These are phyloP conservation scores for Macrosteles quadrilineatus DNA, from an alignment of 1,140 invertebrate species.

Conservation along the genomic window DNA sequence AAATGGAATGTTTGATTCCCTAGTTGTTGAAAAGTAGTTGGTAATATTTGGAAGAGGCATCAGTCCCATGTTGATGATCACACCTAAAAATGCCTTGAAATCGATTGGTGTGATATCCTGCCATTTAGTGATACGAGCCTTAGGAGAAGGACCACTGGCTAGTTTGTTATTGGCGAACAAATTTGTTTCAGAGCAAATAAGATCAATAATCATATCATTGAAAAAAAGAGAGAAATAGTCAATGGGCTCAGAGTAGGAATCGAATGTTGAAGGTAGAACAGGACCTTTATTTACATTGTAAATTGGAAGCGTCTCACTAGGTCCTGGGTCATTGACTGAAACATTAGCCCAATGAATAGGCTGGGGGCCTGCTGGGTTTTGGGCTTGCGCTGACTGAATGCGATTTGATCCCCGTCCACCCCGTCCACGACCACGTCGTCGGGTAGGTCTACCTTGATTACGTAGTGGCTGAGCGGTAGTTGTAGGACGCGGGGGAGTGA, in stretches of 20 bases:
- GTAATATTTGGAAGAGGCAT: not conserved
- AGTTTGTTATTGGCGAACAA: not conserved
- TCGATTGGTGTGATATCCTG: not conserved
- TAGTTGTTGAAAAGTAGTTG: not conserved
- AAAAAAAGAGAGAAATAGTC: constrained; percentile 4
- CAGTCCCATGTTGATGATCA: constrained; percentile 8
- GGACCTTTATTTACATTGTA: constrained; percentile 1
- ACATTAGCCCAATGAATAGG: not conserved
- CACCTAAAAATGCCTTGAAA: not conserved
- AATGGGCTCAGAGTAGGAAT: not conserved
- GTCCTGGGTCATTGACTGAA: not conserved
- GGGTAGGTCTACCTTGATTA: not conserved
- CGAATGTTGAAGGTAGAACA: not conserved
- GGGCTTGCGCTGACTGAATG: too few relatives aligned
- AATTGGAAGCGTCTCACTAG: not conserved
- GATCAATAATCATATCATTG: not conserved
- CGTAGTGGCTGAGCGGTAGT: too few relatives aligned
- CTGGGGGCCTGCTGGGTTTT: too few relatives aligned
- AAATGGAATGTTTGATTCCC: constrained; percentile 2
- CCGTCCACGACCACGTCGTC: too few relatives aligned
- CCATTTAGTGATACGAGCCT: constrained; percentile 4
- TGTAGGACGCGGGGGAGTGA: too few relatives aligned
- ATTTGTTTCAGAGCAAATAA: constrained; percentile 17
- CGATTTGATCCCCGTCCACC: too few relatives aligned
- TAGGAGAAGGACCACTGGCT: not conserved